These are phyloP conservation scores for Patiria pectinifera DNA, from an alignment of 53 echinoderm and acorn worm species.

Conservation along the genomic window DNA sequence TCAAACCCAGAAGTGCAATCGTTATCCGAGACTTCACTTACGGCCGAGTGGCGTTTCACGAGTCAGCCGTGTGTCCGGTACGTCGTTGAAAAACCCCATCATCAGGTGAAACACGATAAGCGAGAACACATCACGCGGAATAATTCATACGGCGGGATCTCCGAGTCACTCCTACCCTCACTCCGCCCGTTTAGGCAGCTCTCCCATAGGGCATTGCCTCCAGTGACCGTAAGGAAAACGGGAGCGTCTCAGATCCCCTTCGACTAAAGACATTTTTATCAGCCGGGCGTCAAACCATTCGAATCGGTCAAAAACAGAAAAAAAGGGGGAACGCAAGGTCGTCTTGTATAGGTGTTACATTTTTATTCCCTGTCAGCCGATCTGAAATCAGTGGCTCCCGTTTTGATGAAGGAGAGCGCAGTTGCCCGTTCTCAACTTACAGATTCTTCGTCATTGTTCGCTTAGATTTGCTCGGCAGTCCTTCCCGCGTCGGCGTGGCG, in stretches of 20 bases:
- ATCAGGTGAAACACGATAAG: constrained; percentile 46
- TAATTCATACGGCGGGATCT: constrained; percentile 26
- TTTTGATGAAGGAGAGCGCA: background rate
- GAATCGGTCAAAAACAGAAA: background rate
- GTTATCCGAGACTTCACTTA: constrained; percentile 27
- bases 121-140: constrained; percentile 6
- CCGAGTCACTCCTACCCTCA: background rate
- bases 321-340: background rate
- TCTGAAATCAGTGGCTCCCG: background rate
- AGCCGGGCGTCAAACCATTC: background rate
- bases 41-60: background rate
- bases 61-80: constrained; percentile 26
- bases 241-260: constrained; percentile 1
- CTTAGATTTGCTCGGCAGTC: background rate
- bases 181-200: constrained; percentile 7
- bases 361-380: background rate
- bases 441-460: background rate
- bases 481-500: background rate
- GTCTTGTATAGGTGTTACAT: background rate
- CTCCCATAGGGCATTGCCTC: constrained; percentile 23
- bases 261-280: constrained; percentile 11
- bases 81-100: constrained; percentile 16
- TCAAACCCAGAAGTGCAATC: background rate
- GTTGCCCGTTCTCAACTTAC: background rate
- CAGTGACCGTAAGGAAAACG: constrained; percentile 40